These are phyloP conservation scores for Gobio gobio DNA, from an alignment of 2,113 vertebrate species.

Conservation along the genomic window DNA sequence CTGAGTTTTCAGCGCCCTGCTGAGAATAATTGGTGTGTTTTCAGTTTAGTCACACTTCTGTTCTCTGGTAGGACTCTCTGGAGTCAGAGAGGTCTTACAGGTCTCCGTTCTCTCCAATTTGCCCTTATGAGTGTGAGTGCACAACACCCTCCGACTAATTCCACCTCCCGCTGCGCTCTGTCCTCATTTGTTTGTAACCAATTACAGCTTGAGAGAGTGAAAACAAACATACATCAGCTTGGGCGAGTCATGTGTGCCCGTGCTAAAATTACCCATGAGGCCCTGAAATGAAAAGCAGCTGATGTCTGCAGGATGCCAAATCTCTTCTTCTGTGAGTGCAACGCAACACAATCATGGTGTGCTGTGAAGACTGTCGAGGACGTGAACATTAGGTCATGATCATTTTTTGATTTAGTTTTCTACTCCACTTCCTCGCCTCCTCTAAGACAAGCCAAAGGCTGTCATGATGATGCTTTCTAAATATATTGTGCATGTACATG, in stretches of 20 bases:
- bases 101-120: slow-evolving; percentile 45
- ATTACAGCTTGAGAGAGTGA: slow-evolving; percentile 38
- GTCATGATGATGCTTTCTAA: neutral
- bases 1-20: slow-evolving; percentile 22
- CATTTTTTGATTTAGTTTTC: slow-evolving; percentile 32
- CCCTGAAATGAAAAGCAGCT: slow-evolving; percentile 37
- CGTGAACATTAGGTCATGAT: neutral
- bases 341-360: neutral
- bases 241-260: slow-evolving; percentile 29
- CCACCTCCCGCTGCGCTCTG: slow-evolving; percentile 28
- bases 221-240: slow-evolving; percentile 49
- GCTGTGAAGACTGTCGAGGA: neutral
- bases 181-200: slow-evolving; percentile 48
- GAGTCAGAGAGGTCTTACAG: slow-evolving; percentile 26
- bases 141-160: slow-evolving; percentile 41
- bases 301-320: slow-evolving; percentile 31
- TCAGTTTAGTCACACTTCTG: slow-evolving; percentile 53
- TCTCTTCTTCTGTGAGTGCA: neutral
- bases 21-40: slow-evolving; percentile 55
- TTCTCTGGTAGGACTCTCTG: slow-evolving; percentile 39
- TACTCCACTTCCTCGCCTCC: slow-evolving; percentile 1
- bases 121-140: slow-evolving; percentile 37
- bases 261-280: slow-evolving; percentile 21
- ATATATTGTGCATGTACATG: slow-evolving; percentile 16
- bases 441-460: slow-evolving; percentile 1